Percentiles rank a stretch among this genome's conserved stretches.
Conservation (phyloP, 2,113 vertebrate genomes). For the Grammomys dolichurus region DNA sequence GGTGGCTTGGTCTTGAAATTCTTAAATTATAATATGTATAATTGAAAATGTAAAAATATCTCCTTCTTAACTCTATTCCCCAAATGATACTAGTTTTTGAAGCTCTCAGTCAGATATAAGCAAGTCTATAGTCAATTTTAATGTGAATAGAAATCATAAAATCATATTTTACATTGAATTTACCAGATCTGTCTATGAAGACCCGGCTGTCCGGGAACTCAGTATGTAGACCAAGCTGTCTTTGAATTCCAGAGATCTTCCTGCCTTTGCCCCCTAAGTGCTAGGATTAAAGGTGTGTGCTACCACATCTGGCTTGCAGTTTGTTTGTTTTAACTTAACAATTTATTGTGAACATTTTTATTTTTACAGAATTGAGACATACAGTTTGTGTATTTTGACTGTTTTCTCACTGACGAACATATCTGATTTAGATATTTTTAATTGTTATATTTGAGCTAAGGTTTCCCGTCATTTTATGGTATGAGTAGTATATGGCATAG, state of each 20-base stretch:
- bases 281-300: neutral
- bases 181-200: neutral
- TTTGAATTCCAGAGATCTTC: neutral
- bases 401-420: slow-evolving; percentile 14
- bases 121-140: slow-evolving; percentile 8
- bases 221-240: neutral
- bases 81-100: neutral
- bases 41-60: slow-evolving; percentile 14
- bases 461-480: slow-evolving; percentile 46
- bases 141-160: neutral
- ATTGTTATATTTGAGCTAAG: neutral
- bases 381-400: neutral
- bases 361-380: slow-evolving; percentile 11
- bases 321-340: neutral
- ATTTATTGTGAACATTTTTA: slow-evolving; percentile 6
- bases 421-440: slow-evolving; percentile 41
- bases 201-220: neutral
- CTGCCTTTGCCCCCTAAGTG: neutral
- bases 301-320: neutral
- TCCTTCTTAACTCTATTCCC: neutral
- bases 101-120: neutral
- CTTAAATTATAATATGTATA: slow-evolving; percentile 36
- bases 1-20: neutral
- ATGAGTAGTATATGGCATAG: neutral
- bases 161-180: neutral